Evolutionary conservation across 2,888 invertebrate genomes (phyloP).

Genomic region (Sesia bembeciformis): DNA sequence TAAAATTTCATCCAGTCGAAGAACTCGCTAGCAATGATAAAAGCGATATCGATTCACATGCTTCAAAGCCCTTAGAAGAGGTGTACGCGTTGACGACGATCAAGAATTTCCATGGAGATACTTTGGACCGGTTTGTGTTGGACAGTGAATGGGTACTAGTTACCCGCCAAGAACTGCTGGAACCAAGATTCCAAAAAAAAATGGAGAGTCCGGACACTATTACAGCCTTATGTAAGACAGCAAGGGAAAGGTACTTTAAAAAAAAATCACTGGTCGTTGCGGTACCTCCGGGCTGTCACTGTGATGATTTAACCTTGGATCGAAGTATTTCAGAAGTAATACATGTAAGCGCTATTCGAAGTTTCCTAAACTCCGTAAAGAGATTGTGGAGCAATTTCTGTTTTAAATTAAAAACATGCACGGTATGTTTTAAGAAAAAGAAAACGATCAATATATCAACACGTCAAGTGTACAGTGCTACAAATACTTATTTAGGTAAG

Average conservation of each 20-base stretch:
- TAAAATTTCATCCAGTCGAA: conserved; percentile 21
- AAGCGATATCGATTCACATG: conserved; percentile 1
- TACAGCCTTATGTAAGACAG: conserved; percentile 37
- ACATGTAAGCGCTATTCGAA: conserved; percentile 19
- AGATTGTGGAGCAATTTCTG: conserved; percentile 15
- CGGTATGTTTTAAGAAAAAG: conserved; percentile 1
- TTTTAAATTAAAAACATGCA: background rate
- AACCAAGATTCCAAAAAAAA: conserved; percentile 46
- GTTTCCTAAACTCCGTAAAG: conserved; percentile 12
- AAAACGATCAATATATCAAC: background rate
- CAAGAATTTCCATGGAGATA: conserved; percentile 47
- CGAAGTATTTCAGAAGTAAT: conserved; percentile 17
- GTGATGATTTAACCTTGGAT: conserved; percentile 25
- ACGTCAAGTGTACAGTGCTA: background rate
- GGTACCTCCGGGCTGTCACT: conserved; percentile 49
- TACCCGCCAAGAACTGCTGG: conserved; percentile 36
- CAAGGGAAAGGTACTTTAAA: conserved; percentile 17
- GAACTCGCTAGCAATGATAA: background rate
- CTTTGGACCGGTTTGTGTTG: conserved; percentile 38
- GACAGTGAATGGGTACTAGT: conserved; percentile 62
- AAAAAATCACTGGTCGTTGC: conserved; percentile 31
- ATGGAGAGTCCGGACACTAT: conserved; percentile 35
- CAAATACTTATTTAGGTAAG: background rate
- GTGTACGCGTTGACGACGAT: conserved; percentile 53
- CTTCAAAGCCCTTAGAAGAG: conserved; percentile 19